These are phyloP conservation scores for Archocentrus centrarchus DNA, from an alignment of 2,113 vertebrate genomes.

Conservation along the genomic window DNA sequence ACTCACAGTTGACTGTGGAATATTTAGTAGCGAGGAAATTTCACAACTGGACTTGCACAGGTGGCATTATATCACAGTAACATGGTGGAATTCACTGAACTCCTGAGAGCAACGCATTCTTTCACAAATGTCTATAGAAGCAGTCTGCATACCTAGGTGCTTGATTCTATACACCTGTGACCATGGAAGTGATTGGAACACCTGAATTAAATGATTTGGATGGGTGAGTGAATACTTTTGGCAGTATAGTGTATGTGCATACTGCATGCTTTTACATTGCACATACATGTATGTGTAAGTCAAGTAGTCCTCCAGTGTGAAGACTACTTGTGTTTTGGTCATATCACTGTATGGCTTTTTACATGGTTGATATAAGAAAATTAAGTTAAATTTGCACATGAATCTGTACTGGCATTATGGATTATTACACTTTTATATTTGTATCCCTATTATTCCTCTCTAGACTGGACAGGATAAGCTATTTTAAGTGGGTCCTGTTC, in stretches of 20 bases:
- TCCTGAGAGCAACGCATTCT: too few relatives aligned
- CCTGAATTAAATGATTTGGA: too few relatives aligned
- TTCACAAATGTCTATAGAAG: too few relatives aligned
- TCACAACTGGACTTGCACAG: too few relatives aligned
- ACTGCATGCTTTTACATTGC: neutral
- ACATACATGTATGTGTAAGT: neutral
- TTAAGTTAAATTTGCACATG: fast-evolving
- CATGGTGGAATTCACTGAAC: too few relatives aligned
- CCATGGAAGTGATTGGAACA: too few relatives aligned
- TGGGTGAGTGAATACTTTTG: too few relatives aligned
- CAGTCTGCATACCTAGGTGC: too few relatives aligned
- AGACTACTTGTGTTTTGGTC: neutral
- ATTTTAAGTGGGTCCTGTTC: neutral
- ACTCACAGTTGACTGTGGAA: too few relatives aligned
- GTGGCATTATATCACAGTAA: too few relatives aligned
- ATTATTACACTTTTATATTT: neutral
- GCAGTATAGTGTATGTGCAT: neutral
- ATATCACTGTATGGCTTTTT: fast-evolving
- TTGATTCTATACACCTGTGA: too few relatives aligned
- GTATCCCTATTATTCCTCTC: neutral
- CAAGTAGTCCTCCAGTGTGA: neutral
- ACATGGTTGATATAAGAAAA: neutral
- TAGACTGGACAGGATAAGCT: neutral
- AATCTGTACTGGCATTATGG: neutral
- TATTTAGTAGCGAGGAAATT: too few relatives aligned